Evolutionary conservation across 2,888 invertebrate genomes (phyloP).

Genomic region (Eledona agricola): DNA sequence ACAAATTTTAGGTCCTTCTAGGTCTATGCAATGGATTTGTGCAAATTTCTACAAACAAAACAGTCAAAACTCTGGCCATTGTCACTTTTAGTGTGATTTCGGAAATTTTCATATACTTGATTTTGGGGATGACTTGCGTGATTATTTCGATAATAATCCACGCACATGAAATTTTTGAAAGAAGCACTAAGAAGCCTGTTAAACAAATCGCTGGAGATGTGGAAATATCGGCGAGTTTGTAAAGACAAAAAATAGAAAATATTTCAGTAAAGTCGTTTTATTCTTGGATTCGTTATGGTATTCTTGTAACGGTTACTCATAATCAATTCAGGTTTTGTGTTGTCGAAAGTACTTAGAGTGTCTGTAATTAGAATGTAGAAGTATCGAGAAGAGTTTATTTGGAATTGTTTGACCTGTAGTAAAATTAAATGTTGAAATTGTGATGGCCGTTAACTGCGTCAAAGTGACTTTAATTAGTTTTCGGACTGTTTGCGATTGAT

Average conservation of each 20-base stretch:
- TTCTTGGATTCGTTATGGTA: too few relatives aligned
- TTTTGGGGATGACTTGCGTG: slow-evolving; percentile 14
- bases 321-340: too few relatives aligned
- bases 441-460: too few relatives aligned
- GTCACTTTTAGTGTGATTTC: slow-evolving; percentile 5
- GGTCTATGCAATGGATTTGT: background rate
- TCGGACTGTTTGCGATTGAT: too few relatives aligned
- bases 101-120: slow-evolving; percentile 17
- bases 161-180: slow-evolving; percentile 9
- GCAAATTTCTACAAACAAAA: background rate
- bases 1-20: slow-evolving; percentile 6
- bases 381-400: too few relatives aligned
- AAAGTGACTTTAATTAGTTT: too few relatives aligned
- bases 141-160: slow-evolving; percentile 14
- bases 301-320: slow-evolving; percentile 14
- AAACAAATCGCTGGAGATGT: background rate
- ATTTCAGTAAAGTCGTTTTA: background rate
- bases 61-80: slow-evolving; percentile 1
- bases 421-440: too few relatives aligned
- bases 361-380: too few relatives aligned
- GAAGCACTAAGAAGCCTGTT: background rate
- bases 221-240: background rate
- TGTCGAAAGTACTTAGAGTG: slow-evolving; percentile 4
- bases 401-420: too few relatives aligned
- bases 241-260: slow-evolving; percentile 1